phyloP scores from a whole-genome alignment of 2,888 invertebrate genomes.

The Phrixothrix hirtus region DNA sequence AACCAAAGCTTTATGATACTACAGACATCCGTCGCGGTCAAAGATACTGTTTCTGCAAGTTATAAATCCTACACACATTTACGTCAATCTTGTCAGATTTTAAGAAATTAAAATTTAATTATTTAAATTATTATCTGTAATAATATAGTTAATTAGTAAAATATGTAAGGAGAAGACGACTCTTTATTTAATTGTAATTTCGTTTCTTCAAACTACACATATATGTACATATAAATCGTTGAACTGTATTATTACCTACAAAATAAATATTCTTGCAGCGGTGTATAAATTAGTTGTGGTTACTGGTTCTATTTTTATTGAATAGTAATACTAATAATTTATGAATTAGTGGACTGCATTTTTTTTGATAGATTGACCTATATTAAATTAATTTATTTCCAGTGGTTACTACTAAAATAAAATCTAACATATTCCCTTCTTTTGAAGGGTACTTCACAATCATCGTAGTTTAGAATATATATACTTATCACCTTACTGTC shows the following conservation, averaged over 20 bases:
- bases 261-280: too few relatives aligned
- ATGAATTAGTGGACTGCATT: too few relatives aligned
- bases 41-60: not conserved
- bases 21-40: not conserved
- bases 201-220: not conserved
- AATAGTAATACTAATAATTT: too few relatives aligned
- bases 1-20: not conserved
- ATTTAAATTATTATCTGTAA: slow-evolving; percentile 24
- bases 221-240: not conserved
- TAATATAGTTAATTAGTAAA: slow-evolving; percentile 10
- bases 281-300: too few relatives aligned
- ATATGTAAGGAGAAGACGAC: slow-evolving; percentile 11
- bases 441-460: too few relatives aligned
- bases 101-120: slow-evolving; percentile 11
- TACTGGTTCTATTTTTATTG: too few relatives aligned
- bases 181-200: not conserved
- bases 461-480: too few relatives aligned
- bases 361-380: too few relatives aligned
- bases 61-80: slow-evolving; percentile 14
- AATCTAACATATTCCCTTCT: too few relatives aligned
- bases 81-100: slow-evolving; percentile 16
- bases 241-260: not conserved
- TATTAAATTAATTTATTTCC: too few relatives aligned
- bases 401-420: too few relatives aligned
- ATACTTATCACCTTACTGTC: too few relatives aligned